Conservation (phyloP, 2,797 vertebrate genomes). For the Salarias fasciatus region DNA sequence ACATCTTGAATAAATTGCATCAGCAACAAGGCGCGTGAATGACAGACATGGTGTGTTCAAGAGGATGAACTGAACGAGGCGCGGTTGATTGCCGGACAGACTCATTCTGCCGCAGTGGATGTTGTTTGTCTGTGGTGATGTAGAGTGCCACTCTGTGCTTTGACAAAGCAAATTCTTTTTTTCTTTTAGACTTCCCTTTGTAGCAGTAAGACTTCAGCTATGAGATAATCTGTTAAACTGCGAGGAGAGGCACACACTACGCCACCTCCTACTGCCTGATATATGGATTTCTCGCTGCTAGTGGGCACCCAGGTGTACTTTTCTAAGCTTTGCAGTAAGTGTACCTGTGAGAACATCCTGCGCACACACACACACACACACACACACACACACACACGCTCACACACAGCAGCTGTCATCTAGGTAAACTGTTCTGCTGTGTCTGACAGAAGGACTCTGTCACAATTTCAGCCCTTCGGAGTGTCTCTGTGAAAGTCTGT, state of each 20-base stretch:
- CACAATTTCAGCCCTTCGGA: slow-evolving; percentile 42
- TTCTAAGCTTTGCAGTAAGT: slow-evolving; percentile 43
- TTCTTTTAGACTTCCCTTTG: too few relatives aligned
- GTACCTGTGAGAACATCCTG: slow-evolving; percentile 29
- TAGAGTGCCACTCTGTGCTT: too few relatives aligned
- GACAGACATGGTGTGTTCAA: too few relatives aligned
- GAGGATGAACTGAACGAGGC: too few relatives aligned
- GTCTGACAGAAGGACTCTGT: slow-evolving; percentile 55
- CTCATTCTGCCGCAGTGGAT: too few relatives aligned
- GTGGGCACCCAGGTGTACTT: slow-evolving; percentile 25
- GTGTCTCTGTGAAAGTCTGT: slow-evolving; percentile 46
- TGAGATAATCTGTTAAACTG: too few relatives aligned
- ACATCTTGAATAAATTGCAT: too few relatives aligned
- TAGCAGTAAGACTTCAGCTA: too few relatives aligned
- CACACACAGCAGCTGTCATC: slow-evolving; percentile 51
- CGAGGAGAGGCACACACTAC: not conserved
- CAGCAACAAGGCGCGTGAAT: too few relatives aligned
- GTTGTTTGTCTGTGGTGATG: too few relatives aligned
- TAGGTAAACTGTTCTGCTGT: slow-evolving; percentile 47
- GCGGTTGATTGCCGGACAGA: too few relatives aligned
- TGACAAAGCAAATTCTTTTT: too few relatives aligned
- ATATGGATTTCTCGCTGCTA: slow-evolving; percentile 47
- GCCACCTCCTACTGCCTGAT: slow-evolving; percentile 30
- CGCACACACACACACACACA: slow-evolving; percentile 8
- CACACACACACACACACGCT: slow-evolving; percentile 7